These are phyloP conservation scores for Chloropsis hardwickii DNA, from an alignment of 2,113 vertebrate genomes.

Conservation along the genomic window DNA sequence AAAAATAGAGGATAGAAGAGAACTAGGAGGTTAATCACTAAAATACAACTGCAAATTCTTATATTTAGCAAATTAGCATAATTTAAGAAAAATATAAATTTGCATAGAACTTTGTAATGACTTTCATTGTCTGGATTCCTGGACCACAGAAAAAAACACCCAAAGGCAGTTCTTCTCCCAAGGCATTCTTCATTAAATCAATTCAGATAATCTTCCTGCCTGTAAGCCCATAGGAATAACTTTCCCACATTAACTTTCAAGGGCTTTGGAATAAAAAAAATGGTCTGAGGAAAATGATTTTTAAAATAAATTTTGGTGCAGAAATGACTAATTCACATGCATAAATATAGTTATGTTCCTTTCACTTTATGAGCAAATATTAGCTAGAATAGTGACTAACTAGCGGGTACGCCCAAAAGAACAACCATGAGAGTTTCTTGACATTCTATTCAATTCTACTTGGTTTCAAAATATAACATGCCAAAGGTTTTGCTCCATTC, in stretches of 20 bases:
- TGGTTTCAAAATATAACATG: conserved; percentile 11
- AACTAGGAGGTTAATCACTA: neutral
- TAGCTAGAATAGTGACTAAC: conserved; percentile 32
- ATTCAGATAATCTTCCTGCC: neutral
- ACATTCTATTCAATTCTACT: neutral
- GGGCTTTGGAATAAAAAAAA: neutral
- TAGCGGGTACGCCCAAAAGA: conserved; percentile 3
- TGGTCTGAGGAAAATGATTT: neutral
- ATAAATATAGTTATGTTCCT: neutral
- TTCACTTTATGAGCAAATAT: conserved; percentile 40
- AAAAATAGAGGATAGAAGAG: neutral
- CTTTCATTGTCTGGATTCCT: neutral
- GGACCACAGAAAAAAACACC: neutral
- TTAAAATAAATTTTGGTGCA: neutral
- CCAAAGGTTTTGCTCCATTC: neutral
- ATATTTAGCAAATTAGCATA: neutral
- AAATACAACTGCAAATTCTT: neutral
- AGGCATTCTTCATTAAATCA: neutral
- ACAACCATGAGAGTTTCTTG: neutral
- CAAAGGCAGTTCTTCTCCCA: neutral
- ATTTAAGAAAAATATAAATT: neutral
- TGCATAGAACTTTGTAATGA: neutral
- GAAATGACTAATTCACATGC: neutral
- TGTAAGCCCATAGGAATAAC: neutral
- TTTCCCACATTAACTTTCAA: neutral